Evolutionary conservation across 1,140 invertebrate genomes (phyloP), one percentile per base, ranked within the genome.

Genomic region (Nephila pilipes): DNA sequence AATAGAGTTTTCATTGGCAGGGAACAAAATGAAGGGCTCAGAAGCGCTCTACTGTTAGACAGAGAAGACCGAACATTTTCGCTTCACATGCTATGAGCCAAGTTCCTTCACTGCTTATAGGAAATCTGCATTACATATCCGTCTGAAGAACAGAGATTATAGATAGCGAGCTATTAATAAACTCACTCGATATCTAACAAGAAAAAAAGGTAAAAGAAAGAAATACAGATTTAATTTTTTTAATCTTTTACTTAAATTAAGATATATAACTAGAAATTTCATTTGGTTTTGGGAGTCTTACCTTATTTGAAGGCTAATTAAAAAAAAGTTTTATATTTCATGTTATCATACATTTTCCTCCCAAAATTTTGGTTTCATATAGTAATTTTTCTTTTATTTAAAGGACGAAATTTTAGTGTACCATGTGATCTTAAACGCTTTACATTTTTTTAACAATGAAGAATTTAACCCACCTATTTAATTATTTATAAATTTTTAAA

Each of bases 21-120:
- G 29, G 32, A 20, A 32, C 32, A 87, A 87, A 87, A 87, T 87
- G 85, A 87, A 29, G 32, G 6, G 20, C 57, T 22, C 85, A 87
- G 55, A 36, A 25, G 55, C 18, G 29, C 60, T 85, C 83, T 32
- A 85, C 85, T 58, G 20, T 60, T 87, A 25, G 32, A 22, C 32
- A 38, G 57, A 57, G 57, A 87, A 32, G 57, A 32, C 10, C 32
- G 63, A 83, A 55, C 22, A 25, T 22, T 25, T 14, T 25, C 14
- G 22, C 38, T 83, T 54, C 80, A 10, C 46, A 83, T 20, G 80
- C 20, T 83, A 83, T n/a, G 63, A 25, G 80, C 4, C 18, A 6
- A 5, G 69, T 36, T 32, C 36, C 32, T 36, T 1, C 18, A 18
- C 14, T 58, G 16, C 57, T 12, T 22, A 18, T 29, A 46, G 46